phyloP scores from a whole-genome alignment of 2,888 invertebrate genomes.

The Xylota sylvarum region DNA sequence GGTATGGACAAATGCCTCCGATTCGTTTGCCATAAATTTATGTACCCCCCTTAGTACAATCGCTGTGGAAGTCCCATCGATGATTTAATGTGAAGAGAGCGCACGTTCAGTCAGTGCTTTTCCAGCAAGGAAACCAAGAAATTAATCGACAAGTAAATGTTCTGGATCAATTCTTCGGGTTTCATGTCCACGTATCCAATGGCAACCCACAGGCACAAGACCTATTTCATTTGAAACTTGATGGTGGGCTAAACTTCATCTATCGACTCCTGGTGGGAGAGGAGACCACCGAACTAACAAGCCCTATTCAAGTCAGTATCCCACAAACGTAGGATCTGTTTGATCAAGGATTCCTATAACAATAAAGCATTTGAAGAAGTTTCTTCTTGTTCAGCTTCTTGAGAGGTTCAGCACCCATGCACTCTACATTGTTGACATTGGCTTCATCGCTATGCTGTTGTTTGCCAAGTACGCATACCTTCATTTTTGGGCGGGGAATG shows the following conservation, averaged over 20 bases:
- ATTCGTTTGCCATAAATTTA: no score
- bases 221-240: slow-evolving; percentile 99
- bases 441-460: slow-evolving; percentile 99
- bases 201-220: slow-evolving; percentile 98
- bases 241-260: slow-evolving; percentile 99
- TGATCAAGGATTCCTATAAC: slow-evolving; percentile 99
- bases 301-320: slow-evolving; percentile 99
- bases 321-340: slow-evolving; percentile 98
- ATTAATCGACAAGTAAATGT: slow-evolving; percentile 98
- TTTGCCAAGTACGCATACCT: slow-evolving; percentile 99
- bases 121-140: slow-evolving; percentile 99
- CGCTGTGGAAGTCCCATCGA: slow-evolving; percentile 99
- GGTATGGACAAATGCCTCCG: no score
- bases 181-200: slow-evolving; percentile 99
- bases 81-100: slow-evolving; percentile 99
- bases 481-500: slow-evolving; percentile 99
- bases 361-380: slow-evolving; percentile 99
- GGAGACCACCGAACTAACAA: slow-evolving; percentile 99
- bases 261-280: slow-evolving; percentile 99
- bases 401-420: slow-evolving; percentile 99
- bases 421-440: slow-evolving; percentile 94
- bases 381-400: slow-evolving; percentile 99
- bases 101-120: slow-evolving; percentile 99
- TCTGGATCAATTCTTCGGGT: slow-evolving; percentile 97
- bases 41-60: slow-evolving; percentile 94